These are phyloP conservation scores for Xylocopa sonorina DNA, from an alignment of 1,140 invertebrate genomes.

Conservation along the genomic window DNA sequence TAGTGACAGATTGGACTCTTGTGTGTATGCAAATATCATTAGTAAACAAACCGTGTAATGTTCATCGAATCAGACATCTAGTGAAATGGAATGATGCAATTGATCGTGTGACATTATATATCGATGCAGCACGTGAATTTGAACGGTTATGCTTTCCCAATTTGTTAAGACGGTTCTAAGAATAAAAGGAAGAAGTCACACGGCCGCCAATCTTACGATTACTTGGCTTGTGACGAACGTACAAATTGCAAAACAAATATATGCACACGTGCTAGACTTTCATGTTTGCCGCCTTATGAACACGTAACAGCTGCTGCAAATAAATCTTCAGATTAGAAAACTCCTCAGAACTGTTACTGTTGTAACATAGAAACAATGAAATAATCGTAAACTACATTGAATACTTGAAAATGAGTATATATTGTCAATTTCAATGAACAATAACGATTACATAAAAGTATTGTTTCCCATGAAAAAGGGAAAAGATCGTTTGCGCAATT, in stretches of 20 bases:
- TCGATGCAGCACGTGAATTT: not conserved
- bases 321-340: not conserved
- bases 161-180: constrained; percentile 8
- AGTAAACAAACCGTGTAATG: not conserved
- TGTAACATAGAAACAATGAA: not conserved
- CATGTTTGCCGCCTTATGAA: not conserved
- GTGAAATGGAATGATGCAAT: not conserved
- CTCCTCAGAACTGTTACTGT: not conserved
- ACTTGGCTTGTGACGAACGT: constrained; percentile 1
- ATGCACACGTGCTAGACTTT: not conserved
- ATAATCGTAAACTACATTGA: not conserved
- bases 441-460: not conserved
- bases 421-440: not conserved
- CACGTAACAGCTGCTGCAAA: not conserved
- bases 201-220: not conserved
- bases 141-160: not conserved
- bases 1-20: not conserved
- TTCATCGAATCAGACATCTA: not conserved
- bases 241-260: not conserved
- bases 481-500: not conserved
- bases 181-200: constrained; percentile 22
- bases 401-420: not conserved
- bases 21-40: not conserved
- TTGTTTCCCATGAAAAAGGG: not conserved
- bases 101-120: not conserved